These are phyloP conservation scores for Oophaga sylvatica DNA, from an alignment of 2,797 vertebrate species.

Conservation along the genomic window DNA sequence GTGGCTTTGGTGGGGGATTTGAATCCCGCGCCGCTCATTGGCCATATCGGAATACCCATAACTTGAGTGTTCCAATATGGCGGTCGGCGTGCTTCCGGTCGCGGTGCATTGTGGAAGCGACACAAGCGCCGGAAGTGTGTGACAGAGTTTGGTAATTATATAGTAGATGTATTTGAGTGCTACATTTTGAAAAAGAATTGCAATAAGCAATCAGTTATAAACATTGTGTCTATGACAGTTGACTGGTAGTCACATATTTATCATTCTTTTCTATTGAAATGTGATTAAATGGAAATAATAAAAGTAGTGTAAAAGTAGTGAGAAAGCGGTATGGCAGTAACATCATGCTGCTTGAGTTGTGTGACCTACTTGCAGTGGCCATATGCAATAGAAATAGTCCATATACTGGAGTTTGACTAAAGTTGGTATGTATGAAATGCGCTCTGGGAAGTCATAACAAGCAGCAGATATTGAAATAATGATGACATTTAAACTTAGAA, in stretches of 20 bases:
- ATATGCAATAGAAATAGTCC: not conserved
- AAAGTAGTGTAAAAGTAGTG: not conserved
- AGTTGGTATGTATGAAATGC: not conserved
- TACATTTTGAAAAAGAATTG: too few species aligned
- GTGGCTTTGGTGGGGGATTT: too few species aligned
- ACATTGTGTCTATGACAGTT: not conserved
- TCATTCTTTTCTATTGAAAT: not conserved
- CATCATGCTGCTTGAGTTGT: not conserved
- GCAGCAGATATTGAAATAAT: constrained; percentile 3
- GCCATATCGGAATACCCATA: too few species aligned
- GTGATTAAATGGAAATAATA: not conserved
- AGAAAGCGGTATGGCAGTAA: not conserved
- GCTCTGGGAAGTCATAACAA: not conserved
- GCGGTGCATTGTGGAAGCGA: too few species aligned
- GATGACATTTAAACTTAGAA: not conserved
- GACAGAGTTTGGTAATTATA: too few species aligned
- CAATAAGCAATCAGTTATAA: not conserved
- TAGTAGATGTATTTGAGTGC: too few species aligned
- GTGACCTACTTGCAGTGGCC: not conserved
- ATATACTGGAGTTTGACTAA: not conserved
- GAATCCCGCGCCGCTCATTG: too few species aligned
- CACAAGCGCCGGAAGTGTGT: too few species aligned
- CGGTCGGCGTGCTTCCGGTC: too few species aligned
- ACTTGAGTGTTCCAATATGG: too few species aligned
- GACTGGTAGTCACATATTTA: not conserved